These are phyloP conservation scores for Danio albolineatus DNA, from an alignment of 2,797 vertebrate genomes.

Conservation along the genomic window DNA sequence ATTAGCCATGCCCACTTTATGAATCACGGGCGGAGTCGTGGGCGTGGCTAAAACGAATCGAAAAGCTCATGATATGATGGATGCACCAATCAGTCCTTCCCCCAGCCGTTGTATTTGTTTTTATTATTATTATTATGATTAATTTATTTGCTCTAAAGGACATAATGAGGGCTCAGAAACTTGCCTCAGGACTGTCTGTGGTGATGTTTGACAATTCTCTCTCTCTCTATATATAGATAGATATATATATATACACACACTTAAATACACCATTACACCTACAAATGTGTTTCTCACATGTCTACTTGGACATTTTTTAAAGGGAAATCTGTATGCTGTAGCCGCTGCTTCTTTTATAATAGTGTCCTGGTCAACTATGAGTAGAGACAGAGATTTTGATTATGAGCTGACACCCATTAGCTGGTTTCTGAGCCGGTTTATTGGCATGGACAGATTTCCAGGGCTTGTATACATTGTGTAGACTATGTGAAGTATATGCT, in stretches of 20 bases:
- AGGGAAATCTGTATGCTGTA: slow-evolving; percentile 39
- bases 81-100: slow-evolving; percentile 48
- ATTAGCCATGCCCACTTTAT: slow-evolving; percentile 46
- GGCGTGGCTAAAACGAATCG: slow-evolving; percentile 50
- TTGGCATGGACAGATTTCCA: slow-evolving; percentile 21
- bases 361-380: slow-evolving; percentile 22
- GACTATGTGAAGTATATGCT: slow-evolving; percentile 40
- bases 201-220: slow-evolving; percentile 47
- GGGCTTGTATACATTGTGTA: slow-evolving; percentile 39
- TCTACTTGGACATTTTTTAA: slow-evolving; percentile 44
- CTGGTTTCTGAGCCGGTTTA: neutral
- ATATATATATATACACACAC: slow-evolving; percentile 52
- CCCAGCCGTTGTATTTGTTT: slow-evolving; percentile 37
- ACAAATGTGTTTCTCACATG: slow-evolving; percentile 29
- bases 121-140: slow-evolving; percentile 40
- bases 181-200: slow-evolving; percentile 43
- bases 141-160: slow-evolving; percentile 64
- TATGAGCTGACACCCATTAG: neutral
- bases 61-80: slow-evolving; percentile 49
- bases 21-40: slow-evolving; percentile 5
- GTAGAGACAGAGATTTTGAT: slow-evolving; percentile 24
- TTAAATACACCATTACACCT: slow-evolving; percentile 35
- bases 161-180: slow-evolving; percentile 52
- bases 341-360: slow-evolving; percentile 33
- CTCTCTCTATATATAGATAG: slow-evolving; percentile 28